Evolutionary conservation across 2,113 vertebrate species (phyloP).

Genomic region (Caranx ignobilis): DNA sequence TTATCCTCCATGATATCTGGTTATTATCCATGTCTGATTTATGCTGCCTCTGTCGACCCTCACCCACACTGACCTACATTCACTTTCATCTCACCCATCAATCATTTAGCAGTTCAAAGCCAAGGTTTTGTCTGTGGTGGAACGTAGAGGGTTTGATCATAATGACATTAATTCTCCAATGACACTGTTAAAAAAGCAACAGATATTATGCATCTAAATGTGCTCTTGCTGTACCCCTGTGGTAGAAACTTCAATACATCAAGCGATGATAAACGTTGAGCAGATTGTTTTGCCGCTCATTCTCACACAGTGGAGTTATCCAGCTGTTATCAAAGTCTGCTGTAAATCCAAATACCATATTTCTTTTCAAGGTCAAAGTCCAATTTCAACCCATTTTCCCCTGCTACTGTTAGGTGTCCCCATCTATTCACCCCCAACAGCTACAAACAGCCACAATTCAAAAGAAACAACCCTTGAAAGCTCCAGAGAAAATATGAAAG

Average conservation of each 20-base stretch:
- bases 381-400: conserved; percentile 12
- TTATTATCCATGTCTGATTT: conserved; percentile 76
- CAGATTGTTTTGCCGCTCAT: conserved; percentile 29
- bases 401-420: conserved; percentile 26
- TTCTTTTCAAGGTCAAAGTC: conserved; percentile 35
- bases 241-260: conserved; percentile 19
- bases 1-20: conserved; percentile 74
- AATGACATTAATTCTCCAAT: conserved; percentile 67
- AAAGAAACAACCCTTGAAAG: conserved; percentile 37
- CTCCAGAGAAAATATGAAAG: conserved; percentile 37
- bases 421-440: conserved; percentile 19
- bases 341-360: conserved; percentile 30
- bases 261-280: conserved; percentile 11
- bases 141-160: conserved; percentile 63
- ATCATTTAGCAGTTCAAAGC: conserved; percentile 81
- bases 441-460: conserved; percentile 32
- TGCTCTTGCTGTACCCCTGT: not conserved
- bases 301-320: conserved; percentile 26
- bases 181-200: conserved; percentile 36
- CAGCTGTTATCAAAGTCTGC: conserved; percentile 11
- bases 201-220: conserved; percentile 24
- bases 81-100: conserved; percentile 78
- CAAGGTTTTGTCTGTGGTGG: conserved; percentile 68
- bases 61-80: conserved; percentile 78
- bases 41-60: conserved; percentile 68